Evolutionary conservation across 2,797 vertebrate species (phyloP).

Genomic region (Coendou prehensilis): DNA sequence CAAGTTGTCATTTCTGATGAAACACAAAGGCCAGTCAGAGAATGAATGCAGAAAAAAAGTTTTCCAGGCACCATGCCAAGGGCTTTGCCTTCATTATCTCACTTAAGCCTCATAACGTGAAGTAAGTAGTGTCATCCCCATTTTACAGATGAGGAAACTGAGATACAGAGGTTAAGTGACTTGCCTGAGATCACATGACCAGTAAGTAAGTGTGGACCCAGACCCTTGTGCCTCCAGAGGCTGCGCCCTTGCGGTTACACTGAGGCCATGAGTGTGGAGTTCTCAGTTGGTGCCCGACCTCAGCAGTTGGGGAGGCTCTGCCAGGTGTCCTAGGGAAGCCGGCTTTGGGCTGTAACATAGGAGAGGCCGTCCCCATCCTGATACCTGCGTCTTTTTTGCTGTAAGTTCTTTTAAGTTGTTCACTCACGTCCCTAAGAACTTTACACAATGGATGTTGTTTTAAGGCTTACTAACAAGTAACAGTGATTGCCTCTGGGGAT

Average conservation of each 20-base stretch:
- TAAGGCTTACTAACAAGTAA: not conserved
- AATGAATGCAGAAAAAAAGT: not conserved
- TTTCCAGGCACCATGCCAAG: not conserved
- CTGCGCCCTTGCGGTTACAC: not conserved
- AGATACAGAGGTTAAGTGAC: constrained; percentile 22
- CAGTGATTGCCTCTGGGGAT: not conserved
- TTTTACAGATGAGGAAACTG: constrained; percentile 65
- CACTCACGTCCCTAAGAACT: not conserved
- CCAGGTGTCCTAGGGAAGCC: not conserved
- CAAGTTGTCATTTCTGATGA: not conserved
- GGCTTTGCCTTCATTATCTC: constrained; percentile 47
- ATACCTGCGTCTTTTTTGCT: not conserved
- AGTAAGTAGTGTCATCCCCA: constrained; percentile 37
- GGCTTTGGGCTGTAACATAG: not conserved
- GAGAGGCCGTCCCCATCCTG: not conserved
- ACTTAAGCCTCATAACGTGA: not conserved
- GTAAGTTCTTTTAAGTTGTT: constrained; percentile 24
- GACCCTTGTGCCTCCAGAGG: constrained; percentile 6
- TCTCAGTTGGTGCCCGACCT: not conserved
- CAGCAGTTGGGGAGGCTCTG: not conserved
- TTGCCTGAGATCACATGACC: constrained; percentile 18
- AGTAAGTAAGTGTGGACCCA: constrained; percentile 48
- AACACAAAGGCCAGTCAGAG: not conserved
- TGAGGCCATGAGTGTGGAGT: not conserved
- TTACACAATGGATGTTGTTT: not conserved